Evolutionary conservation across 2,113 vertebrate genomes (phyloP), one percentile per base, ranked within the genome.

Genomic region (Paralichthys olivaceus): DNA sequence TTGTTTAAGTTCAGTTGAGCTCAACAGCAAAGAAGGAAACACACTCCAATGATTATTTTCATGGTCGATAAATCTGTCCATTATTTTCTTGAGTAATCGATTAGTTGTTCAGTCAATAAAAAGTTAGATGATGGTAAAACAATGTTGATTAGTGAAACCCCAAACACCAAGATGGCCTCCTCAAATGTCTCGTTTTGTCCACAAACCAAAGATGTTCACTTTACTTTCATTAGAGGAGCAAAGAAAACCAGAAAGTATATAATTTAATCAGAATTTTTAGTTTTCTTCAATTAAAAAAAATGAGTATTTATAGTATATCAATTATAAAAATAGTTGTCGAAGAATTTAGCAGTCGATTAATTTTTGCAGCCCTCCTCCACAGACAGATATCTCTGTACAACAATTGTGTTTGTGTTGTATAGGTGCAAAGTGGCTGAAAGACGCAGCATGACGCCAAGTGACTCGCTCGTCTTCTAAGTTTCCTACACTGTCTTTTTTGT

Each of bases 401-500:
- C 28, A 5, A 43, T 13, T 59, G 57, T 59, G 26, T 32, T 28
- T 32, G 22, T 29, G 43, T 2, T 70, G 77, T 80, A 3, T 6
- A 85, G 75, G 87, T 88, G 72, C 37, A 80, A 26, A 49, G 61
- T 45, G 69, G 20, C 37, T 63, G 55, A 56, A 37, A 63, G 66
- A 79, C 79, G 23, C 82, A 69, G 47, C 58, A 11, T 75, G 69
- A 80, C 60, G 40, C 77, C 61, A 4, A 65, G 71, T 23, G 75
- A 71, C 79, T 85, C 22, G 68, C 22, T n/a, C 7, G 54, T 72
- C 72, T 82, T 87, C 78, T 45, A 68, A 84, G 67, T 85, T 86
- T 88, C 87, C 40, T 83, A 64, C 74, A 64, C 70, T 87, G 84
- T 45, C 86, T 77, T 47, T 66, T 60, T 40, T 77, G 23, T 79